Evolutionary conservation across 2,113 vertebrate genomes (phyloP), one percentile per base, ranked within the genome.

Genomic region (Plectropomus leopardus): DNA sequence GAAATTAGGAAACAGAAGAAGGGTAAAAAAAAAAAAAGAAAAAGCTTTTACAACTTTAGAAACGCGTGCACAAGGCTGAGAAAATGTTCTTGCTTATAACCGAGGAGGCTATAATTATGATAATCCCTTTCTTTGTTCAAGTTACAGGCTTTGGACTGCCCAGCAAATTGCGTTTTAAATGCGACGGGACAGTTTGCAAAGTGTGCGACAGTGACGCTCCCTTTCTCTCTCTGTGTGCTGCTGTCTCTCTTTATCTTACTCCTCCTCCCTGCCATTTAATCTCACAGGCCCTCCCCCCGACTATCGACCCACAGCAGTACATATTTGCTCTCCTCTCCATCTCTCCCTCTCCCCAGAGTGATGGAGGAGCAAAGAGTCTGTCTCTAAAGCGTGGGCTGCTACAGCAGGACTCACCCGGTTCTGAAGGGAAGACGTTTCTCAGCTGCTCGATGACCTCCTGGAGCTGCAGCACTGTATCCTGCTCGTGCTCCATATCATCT

Each of bases 391-490:
- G 15, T 11, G 32, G 7, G 32, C 40, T 40, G 60, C 61, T 72
- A 8, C 26, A 50, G 34, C 40, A 28, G 0, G 50, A 87, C 90
- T 92, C 75, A 92, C 94, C 93, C 11, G 93, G 90, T 85, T 95
- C 94, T 14, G 93, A 94, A 59, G 98, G 98, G 90, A 99, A 99
- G 90, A 98, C 96, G 47, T 97, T 98, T 72, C 96, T 96, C 89
- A 99, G 95, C 90, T 99, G 98, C 93, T 99, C 97, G 88, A 99
- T 99, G 72, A 99, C 98, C 84, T 99, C 97, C 88, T 99, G 98
- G 76, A 99, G 95, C 90, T 98, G 97, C 85, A 98, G 77, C 47
- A 97, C 97, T 21, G 98, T 97, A 60, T 99, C 96, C 76, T 97
- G 96, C 74, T 96, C 96, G 15, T 95, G 93, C 36, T 97, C 96